Conservation (phyloP, 1,140 invertebrate species). For the Tetramorium parvispinum region DNA sequence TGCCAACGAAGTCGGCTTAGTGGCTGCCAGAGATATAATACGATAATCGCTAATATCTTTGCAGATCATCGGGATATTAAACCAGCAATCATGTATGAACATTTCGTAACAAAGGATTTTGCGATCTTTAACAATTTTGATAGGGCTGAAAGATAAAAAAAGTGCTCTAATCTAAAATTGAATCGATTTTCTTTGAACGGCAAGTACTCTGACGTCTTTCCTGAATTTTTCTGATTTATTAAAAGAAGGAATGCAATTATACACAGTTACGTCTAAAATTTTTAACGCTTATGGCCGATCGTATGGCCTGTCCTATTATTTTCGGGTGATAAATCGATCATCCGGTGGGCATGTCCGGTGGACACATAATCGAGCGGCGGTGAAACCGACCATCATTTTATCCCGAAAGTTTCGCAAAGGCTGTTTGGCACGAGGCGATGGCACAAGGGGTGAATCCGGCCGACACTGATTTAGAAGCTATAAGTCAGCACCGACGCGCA, state of each 20-base stretch:
- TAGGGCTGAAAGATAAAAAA: background rate
- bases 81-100: background rate
- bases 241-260: background rate
- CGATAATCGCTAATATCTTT: slow-evolving; percentile 12
- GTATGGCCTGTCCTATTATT: background rate
- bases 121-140: background rate
- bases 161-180: background rate
- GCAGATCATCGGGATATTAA: background rate
- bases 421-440: slow-evolving; percentile 28
- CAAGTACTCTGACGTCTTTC: background rate
- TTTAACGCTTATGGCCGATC: background rate
- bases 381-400: slow-evolving; percentile 55
- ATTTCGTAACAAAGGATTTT: background rate
- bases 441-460: slow-evolving; percentile 61
- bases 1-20: slow-evolving; percentile 67
- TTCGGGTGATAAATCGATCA: slow-evolving; percentile 45
- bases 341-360: slow-evolving; percentile 18
- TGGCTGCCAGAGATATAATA: background rate
- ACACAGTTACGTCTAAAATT: background rate
- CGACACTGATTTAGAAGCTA: slow-evolving; percentile 83
- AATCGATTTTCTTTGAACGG: background rate
- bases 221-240: background rate
- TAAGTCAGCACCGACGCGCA: slow-evolving; percentile 83
- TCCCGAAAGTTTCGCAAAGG: slow-evolving; percentile 58
- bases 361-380: slow-evolving; percentile 53